phyloP scores from a whole-genome alignment of 1,140 invertebrate genomes.

The Heliconius eleuchia region DNA sequence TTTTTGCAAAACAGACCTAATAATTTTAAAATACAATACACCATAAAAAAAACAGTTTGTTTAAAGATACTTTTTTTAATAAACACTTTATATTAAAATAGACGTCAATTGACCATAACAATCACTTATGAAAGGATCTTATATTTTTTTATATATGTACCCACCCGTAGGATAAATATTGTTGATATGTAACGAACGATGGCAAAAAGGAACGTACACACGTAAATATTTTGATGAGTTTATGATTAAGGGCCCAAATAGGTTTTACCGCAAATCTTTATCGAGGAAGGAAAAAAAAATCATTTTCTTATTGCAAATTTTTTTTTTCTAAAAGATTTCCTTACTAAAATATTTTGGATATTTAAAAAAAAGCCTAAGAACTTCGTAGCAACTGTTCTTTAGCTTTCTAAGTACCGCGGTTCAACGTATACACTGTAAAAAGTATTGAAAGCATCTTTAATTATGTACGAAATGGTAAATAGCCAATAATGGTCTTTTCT shows the following conservation, averaged over 20 bases:
- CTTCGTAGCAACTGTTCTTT: not conserved
- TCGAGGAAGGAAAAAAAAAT: not conserved
- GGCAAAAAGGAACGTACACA: constrained; percentile 2
- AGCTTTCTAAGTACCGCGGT: not conserved
- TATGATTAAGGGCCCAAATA: constrained; percentile 10
- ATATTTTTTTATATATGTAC: not conserved
- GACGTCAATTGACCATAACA: not conserved
- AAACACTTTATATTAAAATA: not conserved
- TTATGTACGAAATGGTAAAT: not conserved
- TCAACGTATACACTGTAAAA: not conserved
- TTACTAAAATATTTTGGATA: not conserved
- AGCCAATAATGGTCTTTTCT: not conserved
- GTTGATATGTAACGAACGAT: not conserved
- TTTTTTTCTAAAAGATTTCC: not conserved
- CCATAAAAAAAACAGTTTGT: no score
- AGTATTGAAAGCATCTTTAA: not conserved
- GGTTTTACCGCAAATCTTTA: not conserved
- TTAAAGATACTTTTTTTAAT: no score
- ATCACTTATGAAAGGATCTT: not conserved
- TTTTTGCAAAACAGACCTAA: no score
- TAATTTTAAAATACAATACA: no score
- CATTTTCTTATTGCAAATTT: not conserved
- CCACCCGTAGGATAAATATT: not conserved
- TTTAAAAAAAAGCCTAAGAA: not conserved
- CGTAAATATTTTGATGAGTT: constrained; percentile 18